Percentiles rank a stretch among this genome's conserved stretches.
Conservation (phyloP, 2,888 invertebrate genomes). For the Perdita meconis region DNA sequence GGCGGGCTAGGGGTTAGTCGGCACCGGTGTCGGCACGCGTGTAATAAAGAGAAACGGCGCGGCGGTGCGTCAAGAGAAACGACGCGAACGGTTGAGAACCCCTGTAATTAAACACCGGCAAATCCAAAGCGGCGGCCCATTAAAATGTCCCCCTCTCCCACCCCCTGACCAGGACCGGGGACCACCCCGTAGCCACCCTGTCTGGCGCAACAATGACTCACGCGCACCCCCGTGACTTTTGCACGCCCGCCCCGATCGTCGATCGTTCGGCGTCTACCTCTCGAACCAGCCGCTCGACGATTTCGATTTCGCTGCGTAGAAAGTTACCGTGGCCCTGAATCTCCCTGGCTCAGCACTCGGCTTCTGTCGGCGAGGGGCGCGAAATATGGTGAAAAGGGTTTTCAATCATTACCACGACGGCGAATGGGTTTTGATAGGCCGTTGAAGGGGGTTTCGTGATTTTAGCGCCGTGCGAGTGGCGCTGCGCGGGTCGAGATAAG, state of each 20-base stretch:
- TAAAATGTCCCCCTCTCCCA: constrained; percentile 79
- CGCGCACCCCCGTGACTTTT: constrained; percentile 72
- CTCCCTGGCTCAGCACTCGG: too few relatives aligned
- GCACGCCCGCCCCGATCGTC: constrained; percentile 62
- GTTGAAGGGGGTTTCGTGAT: too few relatives aligned
- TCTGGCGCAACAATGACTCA: constrained; percentile 78
- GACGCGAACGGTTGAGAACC: constrained; percentile 67
- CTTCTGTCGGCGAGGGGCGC: too few relatives aligned
- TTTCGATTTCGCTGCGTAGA: constrained; percentile 18
- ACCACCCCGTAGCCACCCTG: constrained; percentile 71
- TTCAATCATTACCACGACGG: too few relatives aligned
- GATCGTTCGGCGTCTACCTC: constrained; percentile 56
- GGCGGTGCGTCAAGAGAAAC: constrained; percentile 12
- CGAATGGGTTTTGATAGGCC: too few relatives aligned
- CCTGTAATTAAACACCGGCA: constrained; percentile 78
- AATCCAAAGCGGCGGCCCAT: constrained; percentile 78
- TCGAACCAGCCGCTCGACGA: constrained; percentile 1
- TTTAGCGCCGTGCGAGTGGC: too few relatives aligned
- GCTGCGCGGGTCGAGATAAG: too few relatives aligned
- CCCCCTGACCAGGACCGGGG: constrained; percentile 73
- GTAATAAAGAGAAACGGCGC: constrained; percentile 16
- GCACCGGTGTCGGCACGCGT: neutral
- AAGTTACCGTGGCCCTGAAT: too few relatives aligned
- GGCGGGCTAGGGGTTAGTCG: too few relatives aligned
- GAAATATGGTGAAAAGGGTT: too few relatives aligned